phyloP scores from a whole-genome alignment of 2,113 vertebrate species.

The Choloepus hoffmanni region DNA sequence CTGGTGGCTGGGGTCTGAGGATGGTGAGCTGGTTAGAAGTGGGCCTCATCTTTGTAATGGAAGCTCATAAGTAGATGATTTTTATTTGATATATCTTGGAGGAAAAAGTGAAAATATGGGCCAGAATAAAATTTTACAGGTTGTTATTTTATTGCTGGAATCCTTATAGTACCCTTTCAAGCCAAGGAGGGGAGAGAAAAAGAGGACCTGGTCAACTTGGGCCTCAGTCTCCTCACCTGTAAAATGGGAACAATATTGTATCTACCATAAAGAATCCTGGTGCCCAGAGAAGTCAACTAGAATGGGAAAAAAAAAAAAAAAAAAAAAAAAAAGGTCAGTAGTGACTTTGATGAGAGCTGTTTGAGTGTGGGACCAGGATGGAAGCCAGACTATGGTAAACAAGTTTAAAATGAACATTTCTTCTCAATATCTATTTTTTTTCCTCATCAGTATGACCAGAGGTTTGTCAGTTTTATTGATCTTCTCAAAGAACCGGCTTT shows the following conservation, averaged over 20 bases:
- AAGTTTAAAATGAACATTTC: not conserved
- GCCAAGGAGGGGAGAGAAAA: not conserved
- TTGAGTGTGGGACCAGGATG: not conserved
- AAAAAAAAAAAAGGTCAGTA: not conserved
- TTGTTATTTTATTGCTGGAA: not conserved
- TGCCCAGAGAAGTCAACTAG: not conserved
- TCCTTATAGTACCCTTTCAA: not conserved
- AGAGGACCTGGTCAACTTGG: not conserved
- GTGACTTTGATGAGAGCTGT: not conserved
- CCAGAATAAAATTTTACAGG: not conserved
- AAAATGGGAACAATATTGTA: not conserved
- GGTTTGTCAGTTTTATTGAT: not conserved
- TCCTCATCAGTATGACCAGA: not conserved
- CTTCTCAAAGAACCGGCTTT: not conserved
- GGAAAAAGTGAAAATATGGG: fast-evolving
- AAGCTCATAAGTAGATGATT: not conserved
- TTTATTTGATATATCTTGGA: not conserved
- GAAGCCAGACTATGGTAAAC: not conserved
- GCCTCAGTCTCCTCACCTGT: not conserved
- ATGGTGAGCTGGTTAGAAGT: not conserved
- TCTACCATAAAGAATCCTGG: not conserved
- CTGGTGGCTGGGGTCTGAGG: no score
- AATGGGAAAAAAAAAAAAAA: not conserved
- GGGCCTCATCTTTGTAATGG: not conserved
- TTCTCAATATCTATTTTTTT: not conserved